phyloP scores from a whole-genome alignment of 2,113 vertebrate genomes.

The Alethe diademata region DNA sequence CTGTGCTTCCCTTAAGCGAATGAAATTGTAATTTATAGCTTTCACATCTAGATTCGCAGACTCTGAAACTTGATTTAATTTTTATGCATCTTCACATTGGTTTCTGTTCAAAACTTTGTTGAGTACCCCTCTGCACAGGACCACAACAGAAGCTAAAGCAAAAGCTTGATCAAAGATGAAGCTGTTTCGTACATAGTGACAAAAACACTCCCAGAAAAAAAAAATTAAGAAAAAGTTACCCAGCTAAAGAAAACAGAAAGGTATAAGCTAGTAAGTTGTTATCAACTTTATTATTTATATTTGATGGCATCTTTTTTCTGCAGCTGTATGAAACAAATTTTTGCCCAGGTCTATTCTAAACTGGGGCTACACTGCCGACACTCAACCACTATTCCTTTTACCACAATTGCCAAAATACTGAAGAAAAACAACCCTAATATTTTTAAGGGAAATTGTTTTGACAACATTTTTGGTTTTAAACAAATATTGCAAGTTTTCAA shows the following conservation, averaged over 20 bases:
- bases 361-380: neutral
- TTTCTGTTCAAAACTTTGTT: neutral
- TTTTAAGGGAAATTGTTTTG: neutral
- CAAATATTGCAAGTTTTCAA: neutral
- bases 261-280: neutral
- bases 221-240: neutral
- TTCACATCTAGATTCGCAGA: neutral
- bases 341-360: neutral
- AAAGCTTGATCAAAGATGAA: neutral
- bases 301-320: neutral
- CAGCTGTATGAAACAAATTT: neutral
- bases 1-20: neutral
- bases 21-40: neutral
- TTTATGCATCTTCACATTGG: neutral
- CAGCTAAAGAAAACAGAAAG: neutral
- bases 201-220: neutral
- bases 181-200: neutral
- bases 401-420: neutral
- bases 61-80: neutral
- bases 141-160: neutral
- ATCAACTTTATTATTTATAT: neutral
- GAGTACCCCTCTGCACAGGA: neutral
- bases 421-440: fast-evolving
- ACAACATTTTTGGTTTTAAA: neutral
- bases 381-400: neutral